phyloP scores from a whole-genome alignment of 1,140 invertebrate species.

The Hestina assimilis region DNA sequence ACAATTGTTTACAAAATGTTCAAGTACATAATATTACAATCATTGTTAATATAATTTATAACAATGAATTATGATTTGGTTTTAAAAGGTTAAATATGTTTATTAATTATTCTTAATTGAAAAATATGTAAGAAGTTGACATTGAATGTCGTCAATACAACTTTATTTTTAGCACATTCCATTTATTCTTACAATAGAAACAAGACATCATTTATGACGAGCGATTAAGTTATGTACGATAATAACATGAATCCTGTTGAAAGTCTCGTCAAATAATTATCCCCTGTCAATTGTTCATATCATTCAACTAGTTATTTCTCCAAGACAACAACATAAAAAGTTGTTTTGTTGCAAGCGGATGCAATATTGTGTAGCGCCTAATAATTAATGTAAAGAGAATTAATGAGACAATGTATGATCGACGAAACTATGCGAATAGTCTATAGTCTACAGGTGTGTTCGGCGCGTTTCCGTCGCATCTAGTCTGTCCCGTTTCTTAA shows the following conservation, averaged over 20 bases:
- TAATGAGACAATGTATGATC: slow-evolving; percentile 41
- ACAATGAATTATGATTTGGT: too few relatives aligned
- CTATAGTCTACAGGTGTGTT: slow-evolving; percentile 64
- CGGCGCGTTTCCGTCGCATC: slow-evolving; percentile 54
- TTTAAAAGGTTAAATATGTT: too few relatives aligned
- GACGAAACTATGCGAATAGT: slow-evolving; percentile 55
- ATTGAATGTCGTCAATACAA: background rate
- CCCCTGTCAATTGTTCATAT: slow-evolving; percentile 29
- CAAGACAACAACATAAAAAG: slow-evolving; percentile 35
- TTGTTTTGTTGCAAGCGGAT: slow-evolving; percentile 53
- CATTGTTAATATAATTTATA: too few relatives aligned
- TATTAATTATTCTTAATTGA: too few relatives aligned
- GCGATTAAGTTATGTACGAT: slow-evolving; percentile 20
- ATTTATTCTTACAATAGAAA: slow-evolving; percentile 2
- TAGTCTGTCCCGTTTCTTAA: slow-evolving; percentile 54
- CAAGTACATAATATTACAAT: too few relatives aligned
- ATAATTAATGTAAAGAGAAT: slow-evolving; percentile 57
- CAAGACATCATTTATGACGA: slow-evolving; percentile 12
- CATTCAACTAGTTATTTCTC: slow-evolving; percentile 27
- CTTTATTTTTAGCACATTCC: slow-evolving; percentile 1
- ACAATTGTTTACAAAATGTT: background rate
- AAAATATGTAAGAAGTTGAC: too few relatives aligned
- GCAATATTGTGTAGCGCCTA: slow-evolving; percentile 47
- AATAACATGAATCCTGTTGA: slow-evolving; percentile 24
- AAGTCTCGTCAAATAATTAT: slow-evolving; percentile 30